Evolutionary conservation across 2,888 invertebrate species (phyloP).

Genomic region (Sinhomidia bicolor): DNA sequence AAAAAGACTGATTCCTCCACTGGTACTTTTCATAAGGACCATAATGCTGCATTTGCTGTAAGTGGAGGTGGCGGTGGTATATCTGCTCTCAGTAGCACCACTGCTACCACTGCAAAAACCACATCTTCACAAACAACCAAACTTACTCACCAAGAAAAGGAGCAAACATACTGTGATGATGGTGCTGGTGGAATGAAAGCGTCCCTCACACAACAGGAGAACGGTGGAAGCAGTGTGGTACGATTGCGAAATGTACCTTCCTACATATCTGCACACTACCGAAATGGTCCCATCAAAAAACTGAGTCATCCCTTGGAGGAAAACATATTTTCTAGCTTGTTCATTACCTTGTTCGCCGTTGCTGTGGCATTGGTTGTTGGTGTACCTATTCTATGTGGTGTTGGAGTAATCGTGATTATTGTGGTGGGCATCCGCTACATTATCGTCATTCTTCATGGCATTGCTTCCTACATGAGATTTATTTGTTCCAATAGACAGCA

Average conservation of each 20-base stretch:
- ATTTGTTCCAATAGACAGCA: constrained; percentile 80
- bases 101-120: neutral
- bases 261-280: constrained; percentile 78
- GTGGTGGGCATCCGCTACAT: constrained; percentile 81
- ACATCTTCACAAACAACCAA: neutral
- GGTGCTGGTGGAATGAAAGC: neutral
- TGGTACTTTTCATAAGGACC: constrained; percentile 22
- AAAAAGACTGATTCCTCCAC: constrained; percentile 55
- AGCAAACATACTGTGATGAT: neutral
- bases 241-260: constrained; percentile 45
- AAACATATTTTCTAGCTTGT: constrained; percentile 81
- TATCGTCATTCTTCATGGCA: constrained; percentile 81
- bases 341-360: constrained; percentile 81
- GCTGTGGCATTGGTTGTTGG: constrained; percentile 82
- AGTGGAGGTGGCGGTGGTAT: neutral
- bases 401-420: constrained; percentile 80
- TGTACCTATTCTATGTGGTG: constrained; percentile 82
- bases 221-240: constrained; percentile 9
- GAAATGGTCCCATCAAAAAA: constrained; percentile 82
- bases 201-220: neutral
- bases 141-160: constrained; percentile 2
- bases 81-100: neutral
- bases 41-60: neutral
- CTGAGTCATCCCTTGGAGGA: constrained; percentile 82
- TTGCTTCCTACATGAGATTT: constrained; percentile 80